Percentiles rank a stretch among this genome's conserved stretches.
Conservation (phyloP, 1,140 invertebrate species). For the Acyrthosiphon pisum region DNA sequence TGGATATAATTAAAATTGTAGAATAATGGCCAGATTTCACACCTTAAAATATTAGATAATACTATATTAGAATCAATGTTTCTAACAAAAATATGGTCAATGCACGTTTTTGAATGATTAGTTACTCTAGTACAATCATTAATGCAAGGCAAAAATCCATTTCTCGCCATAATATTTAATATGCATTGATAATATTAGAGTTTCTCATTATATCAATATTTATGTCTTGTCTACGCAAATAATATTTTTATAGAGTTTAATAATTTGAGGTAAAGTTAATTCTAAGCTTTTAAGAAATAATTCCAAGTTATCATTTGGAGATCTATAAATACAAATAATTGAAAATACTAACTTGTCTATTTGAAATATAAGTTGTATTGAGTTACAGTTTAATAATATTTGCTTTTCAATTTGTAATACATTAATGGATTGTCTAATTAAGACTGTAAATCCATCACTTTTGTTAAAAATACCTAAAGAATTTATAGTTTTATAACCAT, state of each 20-base stretch:
- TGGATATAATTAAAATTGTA: not conserved
- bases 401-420: not conserved
- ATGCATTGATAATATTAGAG: not conserved
- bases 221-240: not conserved
- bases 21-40: not conserved
- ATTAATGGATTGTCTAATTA: not conserved
- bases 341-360: not conserved
- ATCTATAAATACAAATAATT: not conserved
- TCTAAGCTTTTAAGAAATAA: not conserved
- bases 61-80: not conserved
- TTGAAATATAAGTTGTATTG: constrained; percentile 5
- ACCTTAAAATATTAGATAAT: not conserved
- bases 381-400: not conserved
- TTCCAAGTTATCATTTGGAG: not conserved
- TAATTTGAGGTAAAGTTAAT: not conserved
- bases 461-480: constrained; percentile 21
- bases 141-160: not conserved
- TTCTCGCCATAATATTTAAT: not conserved
- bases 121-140: not conserved
- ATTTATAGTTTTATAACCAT: not conserved
- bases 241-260: not conserved
- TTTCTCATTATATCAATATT: not conserved
- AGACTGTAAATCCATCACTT: not conserved
- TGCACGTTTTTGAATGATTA: too few relatives aligned
- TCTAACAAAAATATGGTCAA: too few relatives aligned